Base-by-base conservation (phyloP, 92 coral and sea anemone species). In the Palythoa grandiflora region DNA sequence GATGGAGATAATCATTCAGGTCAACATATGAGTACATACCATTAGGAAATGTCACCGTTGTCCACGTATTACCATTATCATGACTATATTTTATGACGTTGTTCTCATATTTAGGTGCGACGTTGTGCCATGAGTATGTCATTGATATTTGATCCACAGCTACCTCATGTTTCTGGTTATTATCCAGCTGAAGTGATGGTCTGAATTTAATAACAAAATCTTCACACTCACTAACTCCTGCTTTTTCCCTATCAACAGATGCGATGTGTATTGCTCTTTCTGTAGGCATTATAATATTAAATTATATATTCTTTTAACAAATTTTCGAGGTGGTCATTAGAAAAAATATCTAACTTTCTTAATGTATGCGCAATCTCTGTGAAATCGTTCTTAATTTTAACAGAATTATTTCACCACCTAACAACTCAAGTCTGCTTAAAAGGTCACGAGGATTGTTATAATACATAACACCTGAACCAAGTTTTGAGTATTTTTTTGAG, bases 71-170 rank as follows among this genome's bases (percentile, higher is more conserved):
- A 1, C 73, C 83, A 0, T 51, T 36, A 38, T 79, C 79, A 48
- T 7, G 7, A 36, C 70, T 79, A 12, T 78, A 87, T 17, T 51
- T 78, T 5, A 78, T 10, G 0, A 0, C 8, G 8, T 78, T 21
- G 17, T 78, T 78, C 1, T 47, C 2, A 6, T 87, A 87, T 0
- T 19, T 1, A 1, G 71, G 2, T 0, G 15, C 20, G 3, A 87
- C 63, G 20, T 87, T 75, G 16, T 87, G 53, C 89, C 89, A 87
- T 0, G 16, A 1, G 68, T 78, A 87, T 0, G 85, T 66, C 90
- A 87, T 78, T 20, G 80, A 1, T 44, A 78, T 2, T 79, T 72
- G 51, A 11, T 44, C 37, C 0, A 78, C 21, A 47, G 90, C 86
- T 0, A 68, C 10, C 6, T 78, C 71, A 66, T 65, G 79, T 63